These are phyloP conservation scores for Xanthia icteritia DNA, from an alignment of 2,888 invertebrate species.

Conservation along the genomic window DNA sequence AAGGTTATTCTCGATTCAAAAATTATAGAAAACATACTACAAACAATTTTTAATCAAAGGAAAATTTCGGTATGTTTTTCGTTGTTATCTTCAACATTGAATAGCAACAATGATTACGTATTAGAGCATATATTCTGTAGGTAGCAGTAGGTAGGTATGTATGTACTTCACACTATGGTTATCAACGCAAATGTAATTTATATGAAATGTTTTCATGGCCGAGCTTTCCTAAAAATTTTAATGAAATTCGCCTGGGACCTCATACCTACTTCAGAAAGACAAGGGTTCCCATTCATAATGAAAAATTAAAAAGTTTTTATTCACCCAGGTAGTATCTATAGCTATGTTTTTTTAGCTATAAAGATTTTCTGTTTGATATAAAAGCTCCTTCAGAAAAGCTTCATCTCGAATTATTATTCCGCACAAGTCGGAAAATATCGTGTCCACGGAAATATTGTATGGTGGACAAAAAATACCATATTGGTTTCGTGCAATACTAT, in stretches of 20 bases:
- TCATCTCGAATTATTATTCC: slow-evolving; percentile 22
- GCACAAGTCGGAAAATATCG: slow-evolving; percentile 5
- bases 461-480: slow-evolving; percentile 24
- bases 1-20: background rate
- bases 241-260: background rate
- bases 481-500: slow-evolving; percentile 10
- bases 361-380: slow-evolving; percentile 1
- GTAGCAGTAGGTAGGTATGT: background rate
- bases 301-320: background rate
- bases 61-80: background rate
- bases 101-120: background rate
- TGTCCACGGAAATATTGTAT: slow-evolving; percentile 19
- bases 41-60: background rate
- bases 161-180: background rate
- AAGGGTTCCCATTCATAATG: slow-evolving; percentile 2
- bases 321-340: background rate
- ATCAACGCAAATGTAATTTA: slow-evolving; percentile 14
- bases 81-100: background rate
- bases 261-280: slow-evolving; percentile 11
- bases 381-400: background rate
- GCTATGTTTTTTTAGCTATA: background rate
- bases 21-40: background rate
- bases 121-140: background rate
- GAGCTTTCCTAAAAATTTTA: slow-evolving; percentile 1
- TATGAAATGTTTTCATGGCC: background rate